Evolutionary conservation across 2,113 vertebrate species (phyloP), one percentile per base, ranked within the genome.

Genomic region (Origma solitaria): DNA sequence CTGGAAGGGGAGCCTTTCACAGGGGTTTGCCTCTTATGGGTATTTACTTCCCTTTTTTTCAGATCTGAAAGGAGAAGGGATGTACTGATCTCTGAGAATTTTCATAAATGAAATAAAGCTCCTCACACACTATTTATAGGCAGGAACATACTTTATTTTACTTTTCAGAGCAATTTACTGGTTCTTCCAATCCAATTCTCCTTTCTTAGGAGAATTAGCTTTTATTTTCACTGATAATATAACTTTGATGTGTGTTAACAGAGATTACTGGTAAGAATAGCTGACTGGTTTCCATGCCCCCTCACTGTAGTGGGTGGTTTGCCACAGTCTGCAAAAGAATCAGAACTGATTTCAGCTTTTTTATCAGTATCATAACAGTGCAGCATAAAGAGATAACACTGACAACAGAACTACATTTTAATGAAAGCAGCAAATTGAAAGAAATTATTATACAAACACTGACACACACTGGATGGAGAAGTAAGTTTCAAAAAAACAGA

Each of bases 11-110:
- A 85, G 35, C 6, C 11, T 45, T 60, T 45, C 50, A 40, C 2
- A 1, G 20, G 7, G 10, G 10, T 37, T 70, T 0, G 0, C 15
- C 53, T 7, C 1, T 17, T 50, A 21, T 0, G 33, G 35, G 7
- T 33, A 25, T 62, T 38, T 51, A 64, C 42, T 82, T 85, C 51
- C 25, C 6, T 30, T 24, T 83, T 85, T 33, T 61, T 73, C 44
- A 80, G 31, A 61, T 45, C 24, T 25, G 24, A 82, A 90, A 44
- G 40, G 19, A 60, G 19, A 69, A 50, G 22, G 8, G 22, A 64
- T 12, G 16, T 69, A 64, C 5, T 27, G 23, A 51, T 45, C 25
- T 62, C 37, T 20, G 13, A n/a, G 42, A 53, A 35, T 50, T 53
- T 50, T 60, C 6, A 16, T 24, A 86, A 45, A 68, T 21, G 3